These are phyloP conservation scores for Crocallis elinguaria DNA, from an alignment of 2,888 invertebrate species.

Conservation along the genomic window DNA sequence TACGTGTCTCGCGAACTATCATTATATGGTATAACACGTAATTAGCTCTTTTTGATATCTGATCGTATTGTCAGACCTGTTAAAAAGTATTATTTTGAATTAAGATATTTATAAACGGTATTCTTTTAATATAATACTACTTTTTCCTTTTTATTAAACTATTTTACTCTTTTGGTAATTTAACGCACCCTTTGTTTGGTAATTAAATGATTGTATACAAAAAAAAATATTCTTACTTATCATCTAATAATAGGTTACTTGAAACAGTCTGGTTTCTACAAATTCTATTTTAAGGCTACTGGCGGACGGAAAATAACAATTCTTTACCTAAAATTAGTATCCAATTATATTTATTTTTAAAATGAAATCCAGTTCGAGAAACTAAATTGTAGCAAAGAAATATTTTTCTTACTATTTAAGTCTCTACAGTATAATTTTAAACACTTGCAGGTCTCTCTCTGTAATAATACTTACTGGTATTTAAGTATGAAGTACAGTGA, in stretches of 20 bases:
- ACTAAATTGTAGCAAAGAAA: constrained; percentile 29
- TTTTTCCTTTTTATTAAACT: too few relatives aligned
- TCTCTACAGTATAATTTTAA: constrained; percentile 47
- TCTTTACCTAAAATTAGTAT: constrained; percentile 8
- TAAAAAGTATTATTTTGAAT: not conserved
- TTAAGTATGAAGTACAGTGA: constrained; percentile 27
- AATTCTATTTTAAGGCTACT: not conserved
- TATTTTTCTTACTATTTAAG: constrained; percentile 45
- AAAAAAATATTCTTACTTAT: too few relatives aligned
- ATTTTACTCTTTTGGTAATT: too few relatives aligned
- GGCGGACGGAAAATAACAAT: constrained; percentile 3
- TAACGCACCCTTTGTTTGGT: too few relatives aligned
- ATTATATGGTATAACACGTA: constrained; percentile 25
- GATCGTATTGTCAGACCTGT: constrained; percentile 13
- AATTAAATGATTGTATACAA: too few relatives aligned
- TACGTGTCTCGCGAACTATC: constrained; percentile 18
- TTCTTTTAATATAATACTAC: not conserved
- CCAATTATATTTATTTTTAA: constrained; percentile 26
- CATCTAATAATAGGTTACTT: not conserved
- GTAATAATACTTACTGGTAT: constrained; percentile 21
- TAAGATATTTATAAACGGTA: not conserved
- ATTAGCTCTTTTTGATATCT: constrained; percentile 29
- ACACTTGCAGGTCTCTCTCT: constrained; percentile 35
- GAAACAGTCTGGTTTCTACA: not conserved
- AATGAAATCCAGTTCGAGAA: constrained; percentile 19